Evolutionary conservation across 1,140 invertebrate genomes (phyloP).

Genomic region (Neotoxoptera formosana): DNA sequence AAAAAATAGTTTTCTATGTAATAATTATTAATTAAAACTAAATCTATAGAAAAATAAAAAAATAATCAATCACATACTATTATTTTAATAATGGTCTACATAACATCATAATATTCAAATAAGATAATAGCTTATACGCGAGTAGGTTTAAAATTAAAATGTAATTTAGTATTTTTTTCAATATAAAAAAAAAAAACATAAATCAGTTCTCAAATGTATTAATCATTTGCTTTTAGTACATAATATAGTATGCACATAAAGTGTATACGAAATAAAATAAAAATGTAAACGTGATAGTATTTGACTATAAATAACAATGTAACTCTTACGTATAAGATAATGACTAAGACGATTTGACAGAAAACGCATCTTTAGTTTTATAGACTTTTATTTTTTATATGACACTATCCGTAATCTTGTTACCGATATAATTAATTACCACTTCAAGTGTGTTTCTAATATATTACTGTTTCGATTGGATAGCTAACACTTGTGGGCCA

Average conservation of each 20-base stretch:
- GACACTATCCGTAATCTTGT: constrained; percentile 1
- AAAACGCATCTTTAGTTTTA: constrained; percentile 18
- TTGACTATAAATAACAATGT: constrained; percentile 1
- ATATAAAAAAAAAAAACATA: neutral
- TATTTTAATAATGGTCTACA: neutral
- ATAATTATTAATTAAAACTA: neutral
- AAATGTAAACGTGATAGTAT: neutral
- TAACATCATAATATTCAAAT: no score
- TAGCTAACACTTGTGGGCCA: constrained; percentile 29
- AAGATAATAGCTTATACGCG: no score
- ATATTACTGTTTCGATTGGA: constrained; percentile 23
- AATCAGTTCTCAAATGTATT: neutral
- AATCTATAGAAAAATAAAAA: neutral
- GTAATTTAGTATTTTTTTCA: neutral
- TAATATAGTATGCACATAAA: neutral
- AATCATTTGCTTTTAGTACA: neutral
- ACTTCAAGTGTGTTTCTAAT: neutral
- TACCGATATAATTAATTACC: constrained; percentile 35
- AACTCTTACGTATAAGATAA: neutral
- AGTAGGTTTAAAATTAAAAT: neutral
- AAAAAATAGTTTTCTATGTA: neutral
- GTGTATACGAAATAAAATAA: neutral
- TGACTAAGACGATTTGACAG: neutral
- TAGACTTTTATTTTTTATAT: neutral
- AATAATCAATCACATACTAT: neutral